Evolutionary conservation across 2,113 vertebrate genomes (phyloP).

Genomic region (Microtus oregoni): DNA sequence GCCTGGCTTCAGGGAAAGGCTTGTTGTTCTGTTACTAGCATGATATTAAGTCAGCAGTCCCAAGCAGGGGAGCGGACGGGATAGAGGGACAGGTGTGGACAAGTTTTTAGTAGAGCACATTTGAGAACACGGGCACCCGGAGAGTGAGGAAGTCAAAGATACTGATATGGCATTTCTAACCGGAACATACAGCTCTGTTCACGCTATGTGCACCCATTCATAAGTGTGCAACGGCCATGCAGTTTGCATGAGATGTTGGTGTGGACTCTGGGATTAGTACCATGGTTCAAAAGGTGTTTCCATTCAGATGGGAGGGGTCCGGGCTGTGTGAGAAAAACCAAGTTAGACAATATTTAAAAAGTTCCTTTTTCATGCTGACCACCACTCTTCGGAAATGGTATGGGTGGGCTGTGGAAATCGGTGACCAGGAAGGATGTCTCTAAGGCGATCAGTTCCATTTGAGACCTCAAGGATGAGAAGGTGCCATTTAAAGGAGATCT

Average conservation of each 20-base stretch:
- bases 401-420: not conserved
- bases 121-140: not conserved
- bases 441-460: not conserved
- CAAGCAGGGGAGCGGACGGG: not conserved
- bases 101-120: not conserved
- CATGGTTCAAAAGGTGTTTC: not conserved
- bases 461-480: not conserved
- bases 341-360: not conserved
- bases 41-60: not conserved
- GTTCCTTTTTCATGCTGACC: not conserved
- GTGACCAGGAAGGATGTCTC: not conserved
- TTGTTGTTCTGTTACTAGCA: not conserved
- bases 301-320: not conserved
- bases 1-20: not conserved
- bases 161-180: not conserved
- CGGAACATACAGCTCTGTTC: not conserved
- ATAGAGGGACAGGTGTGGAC: too few relatives aligned
- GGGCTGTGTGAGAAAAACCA: not conserved
- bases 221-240: fast-evolving
- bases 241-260: not conserved
- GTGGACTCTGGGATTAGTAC: not conserved
- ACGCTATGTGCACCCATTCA: fast-evolving
- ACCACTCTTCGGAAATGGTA: not conserved
- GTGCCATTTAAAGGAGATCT: not conserved
- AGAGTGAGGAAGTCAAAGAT: not conserved